Percentiles rank a stretch among this genome's conserved stretches.
phyloP scores from a whole-genome alignment of 1,140 invertebrate genomes.

The Cylas formicarius region DNA sequence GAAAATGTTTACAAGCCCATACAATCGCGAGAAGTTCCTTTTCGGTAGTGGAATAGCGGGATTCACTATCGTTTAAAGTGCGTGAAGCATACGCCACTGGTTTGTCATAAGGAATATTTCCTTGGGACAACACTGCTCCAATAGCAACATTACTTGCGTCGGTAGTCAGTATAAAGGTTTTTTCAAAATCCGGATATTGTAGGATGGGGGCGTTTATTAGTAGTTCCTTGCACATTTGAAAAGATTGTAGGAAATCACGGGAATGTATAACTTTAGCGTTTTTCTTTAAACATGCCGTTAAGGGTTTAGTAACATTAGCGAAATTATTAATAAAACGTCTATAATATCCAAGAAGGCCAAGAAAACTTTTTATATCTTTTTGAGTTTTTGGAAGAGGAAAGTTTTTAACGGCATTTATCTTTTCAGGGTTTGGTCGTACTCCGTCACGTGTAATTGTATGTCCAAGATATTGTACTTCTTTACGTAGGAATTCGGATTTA shows the following conservation, averaged over 20 bases:
- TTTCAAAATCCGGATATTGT: slow-evolving; percentile 36
- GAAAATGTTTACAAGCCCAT: slow-evolving; percentile 17
- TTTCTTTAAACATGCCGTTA: slow-evolving; percentile 14
- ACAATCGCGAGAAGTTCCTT: slow-evolving; percentile 14
- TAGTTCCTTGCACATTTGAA: background rate
- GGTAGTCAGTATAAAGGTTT: slow-evolving; percentile 37
- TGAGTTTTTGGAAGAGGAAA: slow-evolving; percentile 25
- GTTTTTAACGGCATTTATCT: slow-evolving; percentile 22
- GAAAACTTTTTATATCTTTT: slow-evolving; percentile 26
- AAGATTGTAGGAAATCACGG: background rate
- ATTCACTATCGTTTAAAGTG: slow-evolving; percentile 13
- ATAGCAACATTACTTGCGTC: slow-evolving; percentile 38
- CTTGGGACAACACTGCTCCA: slow-evolving; percentile 38
- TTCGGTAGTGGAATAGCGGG: slow-evolving; percentile 14
- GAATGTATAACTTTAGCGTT: slow-evolving; percentile 17
- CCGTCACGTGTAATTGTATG: slow-evolving; percentile 22
- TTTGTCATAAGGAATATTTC: slow-evolving; percentile 2
- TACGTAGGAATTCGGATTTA: slow-evolving; percentile 20
- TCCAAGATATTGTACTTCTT: slow-evolving; percentile 25
- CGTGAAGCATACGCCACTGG: slow-evolving; percentile 9
- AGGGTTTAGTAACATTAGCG: slow-evolving; percentile 16
- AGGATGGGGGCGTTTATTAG: slow-evolving; percentile 18
- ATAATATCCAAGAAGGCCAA: slow-evolving; percentile 25
- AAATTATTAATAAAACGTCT: slow-evolving; percentile 22
- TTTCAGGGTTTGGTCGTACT: slow-evolving; percentile 25